Percentiles rank a stretch among this genome's conserved stretches.
Evolutionary conservation across 2,888 invertebrate species (phyloP).

Genomic region (Pseudococcus longispinus): DNA sequence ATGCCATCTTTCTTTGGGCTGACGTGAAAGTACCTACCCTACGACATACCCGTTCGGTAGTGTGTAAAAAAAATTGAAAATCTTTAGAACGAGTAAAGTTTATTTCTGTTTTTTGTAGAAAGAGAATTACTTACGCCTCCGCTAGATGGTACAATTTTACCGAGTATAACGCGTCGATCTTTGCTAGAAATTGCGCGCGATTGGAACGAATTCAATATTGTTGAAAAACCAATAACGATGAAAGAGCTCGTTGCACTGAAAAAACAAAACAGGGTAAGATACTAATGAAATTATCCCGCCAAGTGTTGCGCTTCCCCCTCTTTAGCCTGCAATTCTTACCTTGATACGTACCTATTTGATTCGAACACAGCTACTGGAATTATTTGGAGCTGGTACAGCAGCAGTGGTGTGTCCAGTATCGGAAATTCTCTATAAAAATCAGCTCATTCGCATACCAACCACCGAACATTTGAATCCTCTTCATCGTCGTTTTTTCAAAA

Average conservation of each 20-base stretch:
- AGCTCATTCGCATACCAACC: conserved; percentile 75
- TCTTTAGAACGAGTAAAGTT: too few relatives aligned
- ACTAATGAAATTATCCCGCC: too few relatives aligned
- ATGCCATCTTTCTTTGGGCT: too few relatives aligned
- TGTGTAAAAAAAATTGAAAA: too few relatives aligned
- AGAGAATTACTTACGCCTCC: conserved; percentile 92
- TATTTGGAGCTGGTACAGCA: conserved; percentile 99
- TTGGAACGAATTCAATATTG: conserved; percentile 87
- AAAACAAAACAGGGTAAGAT: conserved; percentile 77
- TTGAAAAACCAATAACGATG: conserved; percentile 86
- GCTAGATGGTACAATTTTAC: conserved; percentile 92
- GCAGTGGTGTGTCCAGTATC: conserved; percentile 92
- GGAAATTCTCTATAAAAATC: conserved; percentile 79
- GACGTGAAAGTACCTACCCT: too few relatives aligned
- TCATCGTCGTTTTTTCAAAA: conserved; percentile 75
- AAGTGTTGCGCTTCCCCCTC: too few relatives aligned
- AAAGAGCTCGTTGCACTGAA: conserved; percentile 75
- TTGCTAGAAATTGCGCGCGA: conserved; percentile 79
- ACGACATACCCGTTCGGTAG: too few relatives aligned
- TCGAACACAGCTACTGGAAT: conserved; percentile 79
- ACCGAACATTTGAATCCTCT: conserved; percentile 77
- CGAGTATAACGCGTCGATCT: conserved; percentile 91
- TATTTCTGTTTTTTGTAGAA: conserved; percentile 68
- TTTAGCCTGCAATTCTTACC: background rate
- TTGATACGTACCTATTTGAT: background rate